phyloP scores from a whole-genome alignment of 2,888 invertebrate genomes.

The Hemithea aestivaria region DNA sequence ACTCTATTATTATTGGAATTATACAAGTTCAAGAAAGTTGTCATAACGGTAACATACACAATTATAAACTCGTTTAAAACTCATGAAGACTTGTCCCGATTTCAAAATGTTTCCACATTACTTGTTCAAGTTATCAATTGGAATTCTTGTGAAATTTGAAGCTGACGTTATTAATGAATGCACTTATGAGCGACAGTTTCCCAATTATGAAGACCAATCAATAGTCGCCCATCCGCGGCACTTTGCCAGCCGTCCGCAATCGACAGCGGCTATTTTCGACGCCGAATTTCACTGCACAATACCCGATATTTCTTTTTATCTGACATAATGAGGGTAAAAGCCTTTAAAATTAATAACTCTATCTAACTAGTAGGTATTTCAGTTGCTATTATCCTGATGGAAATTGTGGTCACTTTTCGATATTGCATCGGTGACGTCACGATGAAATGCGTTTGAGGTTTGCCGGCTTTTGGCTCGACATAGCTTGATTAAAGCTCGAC shows the following conservation, averaged over 20 bases:
- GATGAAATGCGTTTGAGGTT: slow-evolving; percentile 28
- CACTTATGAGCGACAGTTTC: slow-evolving; percentile 11
- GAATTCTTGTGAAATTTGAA: slow-evolving; percentile 1
- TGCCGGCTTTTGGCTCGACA: slow-evolving; percentile 7
- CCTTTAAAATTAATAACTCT: too few relatives aligned
- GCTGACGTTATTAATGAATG: slow-evolving; percentile 6
- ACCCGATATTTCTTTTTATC: background rate
- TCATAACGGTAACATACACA: too few relatives aligned
- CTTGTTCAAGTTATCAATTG: background rate
- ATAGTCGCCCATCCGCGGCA: slow-evolving; percentile 6
- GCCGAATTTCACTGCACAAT: background rate
- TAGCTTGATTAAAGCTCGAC: too few relatives aligned
- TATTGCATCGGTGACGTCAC: slow-evolving; percentile 26
- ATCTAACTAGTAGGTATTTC: too few relatives aligned
- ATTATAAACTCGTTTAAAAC: too few relatives aligned
- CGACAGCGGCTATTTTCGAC: slow-evolving; percentile 4
- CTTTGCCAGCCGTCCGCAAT: slow-evolving; percentile 5
- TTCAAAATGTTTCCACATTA: background rate
- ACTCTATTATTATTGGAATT: too few relatives aligned
- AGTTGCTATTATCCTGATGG: slow-evolving; percentile 11
- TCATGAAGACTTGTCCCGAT: slow-evolving; percentile 4
- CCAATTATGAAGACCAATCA: slow-evolving; percentile 20
- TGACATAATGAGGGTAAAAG: too few relatives aligned
- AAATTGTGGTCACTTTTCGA: slow-evolving; percentile 21
- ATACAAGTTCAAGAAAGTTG: too few relatives aligned